A percentile compares a stretch with the other conserved stretches of the same genome.
Evolutionary conservation across 2,113 vertebrate genomes (phyloP).

Genomic region (Harpagus bidentatus): DNA sequence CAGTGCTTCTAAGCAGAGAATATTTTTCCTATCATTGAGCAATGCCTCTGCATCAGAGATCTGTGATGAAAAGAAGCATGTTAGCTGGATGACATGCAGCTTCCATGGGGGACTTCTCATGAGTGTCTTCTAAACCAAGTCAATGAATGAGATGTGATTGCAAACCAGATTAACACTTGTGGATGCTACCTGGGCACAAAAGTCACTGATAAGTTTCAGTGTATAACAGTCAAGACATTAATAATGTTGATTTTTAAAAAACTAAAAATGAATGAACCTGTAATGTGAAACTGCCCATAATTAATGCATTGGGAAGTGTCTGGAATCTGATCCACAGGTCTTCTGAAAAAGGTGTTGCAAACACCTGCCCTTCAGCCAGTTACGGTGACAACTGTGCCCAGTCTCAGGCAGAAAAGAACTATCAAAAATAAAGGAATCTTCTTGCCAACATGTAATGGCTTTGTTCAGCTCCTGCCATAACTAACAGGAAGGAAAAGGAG

Average conservation of each 20-base stretch:
- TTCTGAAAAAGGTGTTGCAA: not conserved
- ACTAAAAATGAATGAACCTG: not conserved
- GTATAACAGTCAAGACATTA: not conserved
- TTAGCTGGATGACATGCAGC: not conserved
- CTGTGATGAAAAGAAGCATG: not conserved
- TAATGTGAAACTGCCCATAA: not conserved
- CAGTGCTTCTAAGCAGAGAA: not conserved
- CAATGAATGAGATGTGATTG: not conserved
- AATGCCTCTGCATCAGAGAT: not conserved
- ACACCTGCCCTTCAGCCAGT: not conserved
- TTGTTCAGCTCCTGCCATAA: conserved; percentile 21
- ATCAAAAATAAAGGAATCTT: not conserved
- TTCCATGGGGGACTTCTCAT: not conserved
- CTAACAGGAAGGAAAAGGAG: conserved; percentile 40
- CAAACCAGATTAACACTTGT: not conserved
- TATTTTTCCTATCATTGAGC: not conserved
- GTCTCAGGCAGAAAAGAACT: not conserved
- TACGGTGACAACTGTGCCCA: not conserved
- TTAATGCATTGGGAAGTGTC: not conserved
- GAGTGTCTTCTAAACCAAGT: not conserved
- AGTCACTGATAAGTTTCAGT: not conserved
- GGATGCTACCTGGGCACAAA: not conserved
- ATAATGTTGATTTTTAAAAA: not conserved
- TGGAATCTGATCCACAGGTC: not conserved
- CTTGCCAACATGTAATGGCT: not conserved